These are phyloP conservation scores for Cryptoleucopteryx plumbea DNA, from an alignment of 2,113 vertebrate species.

Conservation along the genomic window DNA sequence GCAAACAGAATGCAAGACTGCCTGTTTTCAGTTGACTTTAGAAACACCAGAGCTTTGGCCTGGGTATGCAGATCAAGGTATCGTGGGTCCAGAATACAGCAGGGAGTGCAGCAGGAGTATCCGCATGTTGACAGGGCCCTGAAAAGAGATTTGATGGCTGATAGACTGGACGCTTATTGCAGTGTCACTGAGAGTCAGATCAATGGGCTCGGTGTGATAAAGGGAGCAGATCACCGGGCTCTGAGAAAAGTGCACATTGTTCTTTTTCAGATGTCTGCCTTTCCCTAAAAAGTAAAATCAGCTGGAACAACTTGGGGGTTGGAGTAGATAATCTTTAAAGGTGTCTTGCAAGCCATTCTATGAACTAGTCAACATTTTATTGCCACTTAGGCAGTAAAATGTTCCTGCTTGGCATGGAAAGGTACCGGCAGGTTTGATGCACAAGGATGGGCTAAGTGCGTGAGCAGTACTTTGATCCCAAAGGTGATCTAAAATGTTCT, in stretches of 20 bases:
- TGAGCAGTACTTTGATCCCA: not conserved
- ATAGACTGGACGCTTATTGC: not conserved
- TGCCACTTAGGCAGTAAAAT: not conserved
- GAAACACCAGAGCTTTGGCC: not conserved
- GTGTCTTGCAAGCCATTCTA: not conserved
- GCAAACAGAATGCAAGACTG: not conserved
- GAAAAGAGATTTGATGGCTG: not conserved
- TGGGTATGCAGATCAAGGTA: not conserved
- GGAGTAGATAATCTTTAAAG: not conserved
- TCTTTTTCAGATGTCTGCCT: not conserved
- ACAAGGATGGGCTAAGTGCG: not conserved
- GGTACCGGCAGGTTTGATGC: not conserved
- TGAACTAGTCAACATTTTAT: not conserved
- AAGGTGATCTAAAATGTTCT: not conserved
- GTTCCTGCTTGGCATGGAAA: not conserved
- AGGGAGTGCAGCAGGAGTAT: not conserved
- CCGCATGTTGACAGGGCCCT: not conserved
- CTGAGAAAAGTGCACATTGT: not conserved
- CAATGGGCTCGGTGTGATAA: not conserved
- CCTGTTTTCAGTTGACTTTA: not conserved
- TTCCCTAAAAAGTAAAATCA: not conserved
- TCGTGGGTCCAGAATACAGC: not conserved
- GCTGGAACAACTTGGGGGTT: not conserved
- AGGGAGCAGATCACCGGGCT: not conserved
- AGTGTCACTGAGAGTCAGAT: not conserved